Base-by-base conservation (phyloP, 2,113 vertebrate species). In the Aphyosemion australe region DNA sequence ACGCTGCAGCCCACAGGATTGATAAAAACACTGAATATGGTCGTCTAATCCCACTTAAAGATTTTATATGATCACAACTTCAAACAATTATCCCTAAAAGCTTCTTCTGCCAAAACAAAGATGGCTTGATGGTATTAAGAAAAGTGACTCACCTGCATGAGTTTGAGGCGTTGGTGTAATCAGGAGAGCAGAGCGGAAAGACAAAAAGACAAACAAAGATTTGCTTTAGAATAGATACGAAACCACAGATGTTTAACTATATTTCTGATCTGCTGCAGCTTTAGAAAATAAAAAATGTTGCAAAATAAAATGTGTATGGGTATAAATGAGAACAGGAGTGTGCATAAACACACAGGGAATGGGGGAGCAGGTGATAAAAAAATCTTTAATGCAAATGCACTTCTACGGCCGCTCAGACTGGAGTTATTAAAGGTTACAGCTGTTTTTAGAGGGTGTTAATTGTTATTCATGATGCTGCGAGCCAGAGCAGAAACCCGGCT, bases 381-480 rank as follows among this genome's bases (percentile, higher is more conserved):
- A 87, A 91, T 90, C 83, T 88, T 89, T 91, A 87, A 90, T 85
- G 87, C 76, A 87, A 89, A 90, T 88, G 56, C 49, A 46, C 21
- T 64, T 54, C 66, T 69, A 72, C 65, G 70, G 64, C 76, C 65
- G 69, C 62, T 78, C 59, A 78, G 78, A 87, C 64, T 59, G 70
- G 54, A 63, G 76, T 78, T 83, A 82, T 87, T 31, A 37, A 84
- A 74, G 82, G 78, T 78, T 84, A 68, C 79, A 72, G 72, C 66
- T 82, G 79, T 78, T 88, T 87, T 84, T 61, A 69, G 67, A 76
- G 56, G 69, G 63, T 73, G 76, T 81, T 80, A 83, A 86, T 90
- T 87, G 77, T 84, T 89, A 91, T 92, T 87, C 89, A 90, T 86
- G 81, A 83, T 18, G 79, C 79, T 74, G 69, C 46, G 77, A 57